A percentile compares a stretch with the other conserved stretches of the same genome.
phyloP scores from a whole-genome alignment of 2,888 invertebrate species.

The Allolobophora icterica region DNA sequence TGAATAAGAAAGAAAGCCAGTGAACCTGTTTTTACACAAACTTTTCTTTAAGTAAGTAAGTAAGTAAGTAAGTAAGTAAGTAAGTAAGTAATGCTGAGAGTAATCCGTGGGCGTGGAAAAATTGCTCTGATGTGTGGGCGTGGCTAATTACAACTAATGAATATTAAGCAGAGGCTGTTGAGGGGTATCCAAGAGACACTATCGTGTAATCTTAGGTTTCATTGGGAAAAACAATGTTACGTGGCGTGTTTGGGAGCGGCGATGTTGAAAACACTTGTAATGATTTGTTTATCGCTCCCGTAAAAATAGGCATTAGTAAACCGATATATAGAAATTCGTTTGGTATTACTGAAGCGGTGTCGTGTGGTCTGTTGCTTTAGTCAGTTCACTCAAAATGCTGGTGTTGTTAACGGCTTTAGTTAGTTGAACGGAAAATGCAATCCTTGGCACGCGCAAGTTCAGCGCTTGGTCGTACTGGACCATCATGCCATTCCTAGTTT shows the following conservation, averaged over 20 bases:
- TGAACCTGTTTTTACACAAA: too few species aligned
- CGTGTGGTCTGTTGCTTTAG: neutral
- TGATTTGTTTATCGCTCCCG: neutral
- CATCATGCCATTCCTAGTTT: neutral
- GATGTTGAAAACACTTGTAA: neutral
- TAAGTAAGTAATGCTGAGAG: too few species aligned
- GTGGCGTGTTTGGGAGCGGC: neutral
- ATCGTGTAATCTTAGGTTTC: neutral
- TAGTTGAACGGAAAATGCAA: too few species aligned
- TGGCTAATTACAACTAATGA: neutral
- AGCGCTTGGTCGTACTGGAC: neutral
- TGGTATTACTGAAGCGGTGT: neutral
- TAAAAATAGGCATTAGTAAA: neutral
- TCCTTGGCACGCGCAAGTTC: neutral
- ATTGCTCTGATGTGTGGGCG: neutral
- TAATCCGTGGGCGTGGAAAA: neutral
- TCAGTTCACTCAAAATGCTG: neutral
- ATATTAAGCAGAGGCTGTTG: neutral
- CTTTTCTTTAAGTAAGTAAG: too few species aligned
- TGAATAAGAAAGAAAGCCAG: too few species aligned
- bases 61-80: too few species aligned
- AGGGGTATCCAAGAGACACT: neutral
- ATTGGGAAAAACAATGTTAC: neutral
- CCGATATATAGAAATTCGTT: neutral
- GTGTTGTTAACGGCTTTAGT: neutral